Evolutionary conservation across 2,888 invertebrate genomes (phyloP), one percentile per base, ranked within the genome.

Genomic region (Drosophila fulvimacula): DNA sequence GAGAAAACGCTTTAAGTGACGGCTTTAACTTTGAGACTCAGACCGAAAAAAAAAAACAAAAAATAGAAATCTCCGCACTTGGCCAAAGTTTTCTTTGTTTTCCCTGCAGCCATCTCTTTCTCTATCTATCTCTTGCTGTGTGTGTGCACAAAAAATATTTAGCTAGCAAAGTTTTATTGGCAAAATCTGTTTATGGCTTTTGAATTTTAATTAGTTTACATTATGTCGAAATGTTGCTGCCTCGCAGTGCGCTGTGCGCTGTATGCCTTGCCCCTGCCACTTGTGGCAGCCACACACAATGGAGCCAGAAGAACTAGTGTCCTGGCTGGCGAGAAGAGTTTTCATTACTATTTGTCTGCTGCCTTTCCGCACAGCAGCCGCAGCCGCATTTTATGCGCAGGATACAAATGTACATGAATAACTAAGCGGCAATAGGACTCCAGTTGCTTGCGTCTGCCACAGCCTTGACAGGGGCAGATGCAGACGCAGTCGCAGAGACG

Each of bases 171-270:
- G 91, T 91, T 91, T 91, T 90, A 91, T 91, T 91, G 91, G 91
- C 79, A 90, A 91, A 91, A 91, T 91, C 90, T 91, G 90, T 91
- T 91, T 91, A 90, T 91, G 90, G 91, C 84, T 90, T 91, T 91
- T 91, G 91, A 91, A 91, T 91, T 91, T 91, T 91, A 91, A 91
- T 91, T 91, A 91, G 91, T 91, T 91, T 91, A 84, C 86, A 88
- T 88, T 89, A 88, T 83, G 83, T 86, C 88, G 89, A 87, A 89
- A 82, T 89, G 88, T 85, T 73, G 81, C 72, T 76, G 74, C 64
- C 55, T 42, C 69, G 73, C 69, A 58, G 46, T 56, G n/a, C 41
- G 21, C 21, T 34, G 21, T 51, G 21, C 34, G 73, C 69, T 34
- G 19, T 51, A 15, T 34, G 30, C 51, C 32, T 32, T 19, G 62